A percentile compares a stretch with the other conserved stretches of the same genome.
phyloP scores from a whole-genome alignment of 2,888 invertebrate genomes.

The Timandra comae region DNA sequence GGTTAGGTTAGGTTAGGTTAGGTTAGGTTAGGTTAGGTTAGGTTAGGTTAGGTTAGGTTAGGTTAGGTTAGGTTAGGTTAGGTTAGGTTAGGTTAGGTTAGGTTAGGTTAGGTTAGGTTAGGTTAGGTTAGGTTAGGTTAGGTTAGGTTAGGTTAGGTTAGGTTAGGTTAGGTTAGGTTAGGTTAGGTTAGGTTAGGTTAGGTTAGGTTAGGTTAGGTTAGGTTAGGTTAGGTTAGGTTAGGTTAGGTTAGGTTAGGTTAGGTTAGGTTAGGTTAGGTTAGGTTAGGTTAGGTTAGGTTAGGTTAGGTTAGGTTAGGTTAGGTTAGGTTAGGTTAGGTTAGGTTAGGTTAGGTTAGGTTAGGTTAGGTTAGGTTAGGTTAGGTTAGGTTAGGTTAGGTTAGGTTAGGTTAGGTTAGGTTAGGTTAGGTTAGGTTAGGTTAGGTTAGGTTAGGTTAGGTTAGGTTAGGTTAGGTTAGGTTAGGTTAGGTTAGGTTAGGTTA shows the following conservation, averaged over 20 bases:
- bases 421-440: conserved; percentile 19
- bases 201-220: conserved; percentile 9
- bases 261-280: conserved; percentile 1
- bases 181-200: conserved; percentile 1
- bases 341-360: conserved; percentile 9
- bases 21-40: conserved; percentile 8
- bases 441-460: conserved; percentile 20
- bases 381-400: conserved; percentile 18
- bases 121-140: conserved; percentile 1
- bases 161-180: conserved; percentile 4
- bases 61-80: conserved; percentile 1
- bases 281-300: conserved; percentile 8
- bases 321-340: conserved; percentile 11
- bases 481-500: conserved; percentile 17
- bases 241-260: conserved; percentile 4
- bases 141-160: background rate
- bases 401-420: conserved; percentile 19
- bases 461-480: conserved; percentile 18
- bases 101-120: conserved; percentile 1
- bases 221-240: conserved; percentile 8
- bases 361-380: conserved; percentile 15
- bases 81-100: conserved; percentile 1
- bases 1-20: conserved; percentile 10
- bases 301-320: conserved; percentile 7
- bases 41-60: conserved; percentile 6